These are phyloP conservation scores for Trilocha varians DNA, from an alignment of 2,888 invertebrate genomes.

Conservation along the genomic window DNA sequence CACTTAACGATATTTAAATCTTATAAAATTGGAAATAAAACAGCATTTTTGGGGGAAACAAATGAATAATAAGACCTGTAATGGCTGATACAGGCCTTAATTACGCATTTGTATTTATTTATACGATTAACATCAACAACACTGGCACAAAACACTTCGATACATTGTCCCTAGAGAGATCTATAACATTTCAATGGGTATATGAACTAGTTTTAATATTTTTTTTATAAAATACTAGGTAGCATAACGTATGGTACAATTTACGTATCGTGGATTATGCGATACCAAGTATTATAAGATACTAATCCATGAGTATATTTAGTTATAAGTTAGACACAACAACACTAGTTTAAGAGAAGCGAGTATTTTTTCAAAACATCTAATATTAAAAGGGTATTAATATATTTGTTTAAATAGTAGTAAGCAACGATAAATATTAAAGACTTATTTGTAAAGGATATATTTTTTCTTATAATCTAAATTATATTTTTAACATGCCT, in stretches of 20 bases:
- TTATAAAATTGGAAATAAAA: constrained; percentile 34
- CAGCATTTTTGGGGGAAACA: constrained; percentile 28
- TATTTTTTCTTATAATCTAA: not conserved
- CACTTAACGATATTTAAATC: too few relatives aligned
- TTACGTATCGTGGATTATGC: too few relatives aligned
- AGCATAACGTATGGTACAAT: constrained; percentile 10
- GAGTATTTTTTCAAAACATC: too few relatives aligned
- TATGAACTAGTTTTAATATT: constrained; percentile 52
- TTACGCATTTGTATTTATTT: constrained; percentile 50
- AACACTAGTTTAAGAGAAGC: not conserved
- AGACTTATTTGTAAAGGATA: not conserved
- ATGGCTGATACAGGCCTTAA: constrained; percentile 61
- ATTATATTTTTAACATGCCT: not conserved
- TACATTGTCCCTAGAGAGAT: constrained; percentile 15
- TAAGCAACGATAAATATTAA: not conserved
- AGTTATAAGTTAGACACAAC: too few relatives aligned
- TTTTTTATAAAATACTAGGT: constrained; percentile 55
- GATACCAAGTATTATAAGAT: too few relatives aligned
- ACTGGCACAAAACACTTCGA: constrained; percentile 20
- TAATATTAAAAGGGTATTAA: too few relatives aligned
- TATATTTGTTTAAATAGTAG: not conserved
- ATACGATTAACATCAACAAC: constrained; percentile 20
- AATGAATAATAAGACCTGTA: constrained; percentile 51
- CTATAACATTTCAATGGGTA: constrained; percentile 40
- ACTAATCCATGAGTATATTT: too few relatives aligned